phyloP scores from a whole-genome alignment of 2,888 invertebrate genomes.

The Dolichomitus sp. region DNA sequence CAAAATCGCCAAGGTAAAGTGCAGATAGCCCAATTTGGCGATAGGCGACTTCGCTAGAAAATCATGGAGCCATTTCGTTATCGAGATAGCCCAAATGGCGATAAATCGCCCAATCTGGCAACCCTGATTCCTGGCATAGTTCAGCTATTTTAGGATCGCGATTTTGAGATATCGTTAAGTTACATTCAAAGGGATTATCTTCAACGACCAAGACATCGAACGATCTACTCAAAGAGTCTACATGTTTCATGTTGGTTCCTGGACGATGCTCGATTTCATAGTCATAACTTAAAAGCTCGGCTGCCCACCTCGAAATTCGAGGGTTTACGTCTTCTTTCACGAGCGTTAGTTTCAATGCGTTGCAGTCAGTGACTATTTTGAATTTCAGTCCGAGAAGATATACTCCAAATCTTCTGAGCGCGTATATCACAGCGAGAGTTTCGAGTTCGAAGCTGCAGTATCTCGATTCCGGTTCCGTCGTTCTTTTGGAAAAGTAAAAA shows the following conservation, averaged over 20 bases:
- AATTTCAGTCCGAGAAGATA: conserved; percentile 1
- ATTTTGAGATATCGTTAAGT: conserved; percentile 55
- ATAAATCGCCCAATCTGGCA: no score
- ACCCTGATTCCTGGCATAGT: no score
- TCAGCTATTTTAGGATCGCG: conserved; percentile 34
- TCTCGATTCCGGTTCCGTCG: no score
- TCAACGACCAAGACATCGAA: conserved; percentile 45
- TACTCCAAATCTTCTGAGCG: no score
- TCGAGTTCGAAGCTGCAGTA: no score
- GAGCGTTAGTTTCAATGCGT: conserved; percentile 59
- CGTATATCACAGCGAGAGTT: no score
- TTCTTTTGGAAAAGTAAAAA: conserved; percentile 76
- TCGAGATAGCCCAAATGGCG: no score
- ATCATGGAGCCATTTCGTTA: no score
- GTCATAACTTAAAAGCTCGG: conserved; percentile 72
- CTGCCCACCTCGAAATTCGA: conserved; percentile 75
- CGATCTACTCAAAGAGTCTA: conserved; percentile 71
- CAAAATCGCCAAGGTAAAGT: no score
- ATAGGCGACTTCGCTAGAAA: no score
- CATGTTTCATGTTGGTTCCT: conserved; percentile 73
- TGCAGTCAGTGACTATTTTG: no score
- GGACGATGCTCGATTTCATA: conserved; percentile 72
- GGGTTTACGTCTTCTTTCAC: conserved; percentile 77
- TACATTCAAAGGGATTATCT: conserved; percentile 61
- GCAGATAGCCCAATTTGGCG: no score